Percentiles rank a stretch among this genome's conserved stretches.
These are phyloP conservation scores for Pollenia griseotomentosa DNA, from an alignment of 2,888 invertebrate species.

Conservation along the genomic window DNA sequence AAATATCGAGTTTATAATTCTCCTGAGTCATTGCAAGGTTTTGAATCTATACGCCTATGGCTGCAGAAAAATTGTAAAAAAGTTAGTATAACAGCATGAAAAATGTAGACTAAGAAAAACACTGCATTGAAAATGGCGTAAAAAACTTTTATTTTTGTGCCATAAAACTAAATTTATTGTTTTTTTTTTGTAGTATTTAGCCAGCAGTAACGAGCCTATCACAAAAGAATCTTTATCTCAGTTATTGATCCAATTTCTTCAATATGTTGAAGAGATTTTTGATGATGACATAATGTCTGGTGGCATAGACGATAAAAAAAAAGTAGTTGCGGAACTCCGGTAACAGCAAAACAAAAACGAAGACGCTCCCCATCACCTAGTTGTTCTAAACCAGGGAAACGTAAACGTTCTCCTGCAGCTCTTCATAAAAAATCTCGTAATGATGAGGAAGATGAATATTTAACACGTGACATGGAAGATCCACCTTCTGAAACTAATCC, in stretches of 20 bases:
- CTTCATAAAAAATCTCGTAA: conserved; percentile 87
- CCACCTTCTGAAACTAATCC: conserved; percentile 92
- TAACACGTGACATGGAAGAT: conserved; percentile 96
- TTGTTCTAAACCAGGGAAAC: conserved; percentile 91
- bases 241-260: conserved; percentile 94
- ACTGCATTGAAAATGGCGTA: conserved; percentile 65
- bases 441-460: conserved; percentile 93
- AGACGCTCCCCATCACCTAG: conserved; percentile 93
- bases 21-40: conserved; percentile 93
- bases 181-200: conserved; percentile 79
- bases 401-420: conserved; percentile 90
- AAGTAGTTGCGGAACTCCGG: conserved; percentile 76
- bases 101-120: conserved; percentile 61
- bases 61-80: conserved; percentile 98
- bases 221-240: conserved; percentile 95
- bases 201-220: conserved; percentile 91
- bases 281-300: conserved; percentile 93
- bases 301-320: conserved; percentile 85
- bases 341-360: conserved; percentile 92
- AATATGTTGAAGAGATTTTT: conserved; percentile 98
- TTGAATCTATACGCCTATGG: conserved; percentile 97
- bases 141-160: not conserved
- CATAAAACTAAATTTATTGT: conserved; percentile 75
- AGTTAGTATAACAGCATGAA: conserved; percentile 86
- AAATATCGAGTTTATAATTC: conserved; percentile 96